Evolutionary conservation across 2,888 invertebrate genomes (phyloP).

Genomic region (Rotaria magnacalcarata): DNA sequence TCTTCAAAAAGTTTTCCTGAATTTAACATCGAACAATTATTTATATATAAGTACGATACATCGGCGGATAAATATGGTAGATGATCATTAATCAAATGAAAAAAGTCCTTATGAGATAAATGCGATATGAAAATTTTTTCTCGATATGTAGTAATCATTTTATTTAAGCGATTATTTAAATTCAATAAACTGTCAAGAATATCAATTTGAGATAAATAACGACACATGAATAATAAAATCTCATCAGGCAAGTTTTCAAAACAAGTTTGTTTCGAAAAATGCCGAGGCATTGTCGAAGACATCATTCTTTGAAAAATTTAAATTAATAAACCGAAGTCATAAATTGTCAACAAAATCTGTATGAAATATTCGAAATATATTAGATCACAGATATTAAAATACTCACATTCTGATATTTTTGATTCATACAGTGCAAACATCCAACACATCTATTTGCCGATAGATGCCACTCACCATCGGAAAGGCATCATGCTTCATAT

Average conservation of each 20-base stretch:
- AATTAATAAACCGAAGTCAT: too few relatives aligned
- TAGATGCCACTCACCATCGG: not conserved
- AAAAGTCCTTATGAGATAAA: not conserved
- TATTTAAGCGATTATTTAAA: not conserved
- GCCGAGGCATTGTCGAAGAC: not conserved
- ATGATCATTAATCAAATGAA: not conserved
- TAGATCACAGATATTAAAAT: too few relatives aligned
- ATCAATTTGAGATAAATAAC: not conserved
- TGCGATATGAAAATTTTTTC: not conserved
- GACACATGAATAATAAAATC: not conserved
- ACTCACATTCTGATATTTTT: not conserved
- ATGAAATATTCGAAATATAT: too few relatives aligned
- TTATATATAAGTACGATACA: not conserved
- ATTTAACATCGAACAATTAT: not conserved
- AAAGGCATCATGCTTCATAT: not conserved
- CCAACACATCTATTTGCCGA: not conserved
- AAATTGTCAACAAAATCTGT: too few relatives aligned
- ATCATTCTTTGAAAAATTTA: not conserved
- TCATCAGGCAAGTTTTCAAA: constrained; percentile 5
- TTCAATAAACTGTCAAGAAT: not conserved
- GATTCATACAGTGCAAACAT: not conserved
- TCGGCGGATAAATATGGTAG: not conserved
- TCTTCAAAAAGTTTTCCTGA: not conserved
- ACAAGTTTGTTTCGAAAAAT: not conserved
- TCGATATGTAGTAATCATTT: not conserved